Conservation (phyloP, 2,113 vertebrate species). For the Rhodinocichla rosea region DNA sequence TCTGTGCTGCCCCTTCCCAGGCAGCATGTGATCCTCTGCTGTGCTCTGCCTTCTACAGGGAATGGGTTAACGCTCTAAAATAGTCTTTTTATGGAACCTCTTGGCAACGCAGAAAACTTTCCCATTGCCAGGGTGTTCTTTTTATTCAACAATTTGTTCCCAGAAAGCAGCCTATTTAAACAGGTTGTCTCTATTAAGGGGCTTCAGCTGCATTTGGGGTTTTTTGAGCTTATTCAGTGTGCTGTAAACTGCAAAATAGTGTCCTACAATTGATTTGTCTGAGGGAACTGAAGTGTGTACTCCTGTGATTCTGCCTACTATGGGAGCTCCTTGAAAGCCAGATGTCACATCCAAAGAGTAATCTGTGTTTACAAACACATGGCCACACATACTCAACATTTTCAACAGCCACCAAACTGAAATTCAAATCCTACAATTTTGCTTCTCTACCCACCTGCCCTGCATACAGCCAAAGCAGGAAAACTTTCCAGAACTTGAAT, state of each 20-base stretch:
- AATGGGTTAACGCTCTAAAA: not conserved
- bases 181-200: conserved; percentile 64
- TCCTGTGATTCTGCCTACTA: conserved; percentile 42
- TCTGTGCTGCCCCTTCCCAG: not conserved
- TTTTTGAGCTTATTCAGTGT: conserved; percentile 37
- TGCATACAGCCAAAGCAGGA: not conserved
- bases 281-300: conserved; percentile 30
- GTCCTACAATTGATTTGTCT: conserved; percentile 7
- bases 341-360: conserved; percentile 30
- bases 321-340: conserved; percentile 39
- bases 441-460: not conserved
- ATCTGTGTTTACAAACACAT: conserved; percentile 44
- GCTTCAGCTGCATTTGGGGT: conserved; percentile 46
- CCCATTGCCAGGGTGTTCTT: conserved; percentile 3
- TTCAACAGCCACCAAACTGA: not conserved
- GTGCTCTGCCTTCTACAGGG: not conserved
- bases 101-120: not conserved
- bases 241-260: not conserved
- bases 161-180: conserved; percentile 61
- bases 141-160: conserved; percentile 36
- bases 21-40: not conserved
- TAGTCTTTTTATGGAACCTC: not conserved
- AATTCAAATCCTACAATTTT: not conserved
- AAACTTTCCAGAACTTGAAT: not conserved
- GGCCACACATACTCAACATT: not conserved